These are phyloP conservation scores for Poecilobothrus nobilitatus DNA, from an alignment of 2,888 invertebrate genomes.

Conservation along the genomic window DNA sequence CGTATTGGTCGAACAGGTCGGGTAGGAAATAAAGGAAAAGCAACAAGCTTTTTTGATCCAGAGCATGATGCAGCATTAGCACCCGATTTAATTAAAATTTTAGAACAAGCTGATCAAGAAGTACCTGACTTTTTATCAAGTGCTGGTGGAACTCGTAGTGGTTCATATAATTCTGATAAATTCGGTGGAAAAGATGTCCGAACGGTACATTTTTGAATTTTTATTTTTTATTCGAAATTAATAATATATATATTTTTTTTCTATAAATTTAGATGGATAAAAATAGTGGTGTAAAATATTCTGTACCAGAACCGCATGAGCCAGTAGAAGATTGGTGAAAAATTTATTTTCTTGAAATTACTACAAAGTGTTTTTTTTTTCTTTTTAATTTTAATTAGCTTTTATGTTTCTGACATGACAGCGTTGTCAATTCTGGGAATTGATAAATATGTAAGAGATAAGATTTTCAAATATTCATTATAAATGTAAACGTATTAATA, in stretches of 20 bases:
- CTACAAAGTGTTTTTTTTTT: background rate
- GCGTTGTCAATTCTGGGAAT: background rate
- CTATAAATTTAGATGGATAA: conserved; percentile 10
- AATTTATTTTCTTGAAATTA: background rate
- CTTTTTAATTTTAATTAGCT: background rate
- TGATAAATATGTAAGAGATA: background rate
- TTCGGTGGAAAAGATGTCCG: conserved; percentile 66
- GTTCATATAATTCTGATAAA: conserved; percentile 38
- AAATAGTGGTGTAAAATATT: conserved; percentile 8
- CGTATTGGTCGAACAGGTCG: conserved; percentile 91
- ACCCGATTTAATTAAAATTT: conserved; percentile 59
- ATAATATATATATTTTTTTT: conserved; percentile 7
- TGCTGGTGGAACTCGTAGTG: conserved; percentile 46
- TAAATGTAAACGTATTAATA: too few relatives aligned
- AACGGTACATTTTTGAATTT: conserved; percentile 25
- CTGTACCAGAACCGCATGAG: conserved; percentile 18
- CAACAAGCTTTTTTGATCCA: conserved; percentile 75
- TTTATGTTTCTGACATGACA: background rate
- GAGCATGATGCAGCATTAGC: conserved; percentile 54
- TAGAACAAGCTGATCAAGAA: conserved; percentile 68
- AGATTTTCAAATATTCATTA: too few relatives aligned
- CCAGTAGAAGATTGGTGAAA: conserved; percentile 23
- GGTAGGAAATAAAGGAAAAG: conserved; percentile 80
- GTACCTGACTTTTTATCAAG: conserved; percentile 67
- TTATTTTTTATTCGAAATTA: background rate